Conservation (phyloP, 1,140 invertebrate species). For the Calephelis virginiensis region DNA sequence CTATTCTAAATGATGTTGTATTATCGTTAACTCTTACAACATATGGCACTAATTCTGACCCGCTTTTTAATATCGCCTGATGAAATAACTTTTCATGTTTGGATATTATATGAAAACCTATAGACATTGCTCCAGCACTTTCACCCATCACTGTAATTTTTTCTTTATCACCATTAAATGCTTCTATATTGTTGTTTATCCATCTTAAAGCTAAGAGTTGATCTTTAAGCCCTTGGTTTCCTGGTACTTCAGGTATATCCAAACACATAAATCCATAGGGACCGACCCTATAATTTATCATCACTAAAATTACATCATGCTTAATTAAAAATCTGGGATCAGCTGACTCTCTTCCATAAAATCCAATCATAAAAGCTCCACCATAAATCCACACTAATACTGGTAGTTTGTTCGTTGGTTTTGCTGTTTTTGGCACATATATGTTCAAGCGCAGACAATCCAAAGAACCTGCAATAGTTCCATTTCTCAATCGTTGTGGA, state of each 20-base stretch:
- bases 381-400: conserved; percentile 87
- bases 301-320: conserved; percentile 80
- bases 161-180: conserved; percentile 84
- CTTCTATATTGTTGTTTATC: conserved; percentile 82
- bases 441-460: conserved; percentile 55
- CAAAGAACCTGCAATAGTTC: conserved; percentile 22
- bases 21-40: conserved; percentile 4
- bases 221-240: conserved; percentile 82
- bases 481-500: conserved; percentile 30
- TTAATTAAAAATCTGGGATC: conserved; percentile 77
- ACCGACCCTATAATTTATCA: conserved; percentile 82
- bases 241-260: conserved; percentile 81
- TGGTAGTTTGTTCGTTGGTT: conserved; percentile 50
- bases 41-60: conserved; percentile 6
- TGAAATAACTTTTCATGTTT: conserved; percentile 41
- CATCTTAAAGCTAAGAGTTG: conserved; percentile 83
- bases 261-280: conserved; percentile 84
- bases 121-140: conserved; percentile 79
- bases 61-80: conserved; percentile 45
- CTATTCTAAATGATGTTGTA: conserved; percentile 28
- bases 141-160: conserved; percentile 84
- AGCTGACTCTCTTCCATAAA: conserved; percentile 42
- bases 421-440: conserved; percentile 42
- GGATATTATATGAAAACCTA: conserved; percentile 42
- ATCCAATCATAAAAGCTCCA: conserved; percentile 81